These are phyloP conservation scores for Myotis lucifugus DNA, from an alignment of 2,113 vertebrate species.

Conservation along the genomic window DNA sequence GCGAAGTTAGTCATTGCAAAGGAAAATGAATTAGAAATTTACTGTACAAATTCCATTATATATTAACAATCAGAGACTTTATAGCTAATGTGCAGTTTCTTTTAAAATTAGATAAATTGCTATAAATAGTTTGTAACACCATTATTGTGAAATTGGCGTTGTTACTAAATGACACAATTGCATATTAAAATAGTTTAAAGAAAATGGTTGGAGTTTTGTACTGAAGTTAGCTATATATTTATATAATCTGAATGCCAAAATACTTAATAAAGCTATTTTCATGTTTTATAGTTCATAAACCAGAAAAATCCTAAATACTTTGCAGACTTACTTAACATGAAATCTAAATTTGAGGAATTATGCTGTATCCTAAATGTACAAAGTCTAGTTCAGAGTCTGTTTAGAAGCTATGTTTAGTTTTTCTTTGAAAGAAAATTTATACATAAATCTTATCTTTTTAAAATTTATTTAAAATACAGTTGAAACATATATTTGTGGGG, in stretches of 20 bases:
- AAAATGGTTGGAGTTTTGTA: not conserved
- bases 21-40: constrained; percentile 42
- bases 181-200: constrained; percentile 1
- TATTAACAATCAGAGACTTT: not conserved
- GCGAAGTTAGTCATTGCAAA: not conserved
- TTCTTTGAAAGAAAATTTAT: not conserved
- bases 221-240: not conserved
- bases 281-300: not conserved
- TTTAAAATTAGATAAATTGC: not conserved
- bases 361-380: not conserved
- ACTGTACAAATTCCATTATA: not conserved
- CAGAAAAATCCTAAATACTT: not conserved
- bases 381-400: not conserved
- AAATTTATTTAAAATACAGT: not conserved
- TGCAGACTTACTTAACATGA: not conserved
- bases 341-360: not conserved
- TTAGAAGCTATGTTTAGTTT: not conserved
- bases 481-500: not conserved
- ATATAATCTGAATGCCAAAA: not conserved
- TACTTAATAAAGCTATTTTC: not conserved
- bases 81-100: not conserved
- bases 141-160: not conserved
- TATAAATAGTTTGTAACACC: not conserved
- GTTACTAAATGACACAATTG: not conserved
- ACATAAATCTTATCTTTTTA: not conserved